A percentile compares a stretch with the other conserved stretches of the same genome.
Conservation (phyloP, 2,113 vertebrate genomes). For the Podarcis cretensis region DNA sequence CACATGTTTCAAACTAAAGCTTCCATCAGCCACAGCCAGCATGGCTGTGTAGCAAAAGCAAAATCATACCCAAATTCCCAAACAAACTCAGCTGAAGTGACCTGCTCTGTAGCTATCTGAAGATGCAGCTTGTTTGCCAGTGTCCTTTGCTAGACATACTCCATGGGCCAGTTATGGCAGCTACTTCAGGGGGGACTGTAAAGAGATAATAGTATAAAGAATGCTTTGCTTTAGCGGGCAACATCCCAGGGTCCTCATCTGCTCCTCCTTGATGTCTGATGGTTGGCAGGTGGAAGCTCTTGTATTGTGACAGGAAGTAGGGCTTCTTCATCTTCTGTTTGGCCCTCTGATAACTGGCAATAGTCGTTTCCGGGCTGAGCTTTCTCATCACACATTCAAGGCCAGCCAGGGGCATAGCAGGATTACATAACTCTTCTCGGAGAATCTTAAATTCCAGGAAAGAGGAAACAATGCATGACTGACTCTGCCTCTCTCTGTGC, state of each 20-base stretch:
- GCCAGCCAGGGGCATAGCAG: background rate
- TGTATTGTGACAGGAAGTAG: background rate
- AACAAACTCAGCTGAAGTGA: background rate
- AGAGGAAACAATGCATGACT: background rate
- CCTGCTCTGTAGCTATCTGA: background rate
- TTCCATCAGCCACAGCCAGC: too few species aligned
- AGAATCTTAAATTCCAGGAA: accelerated
- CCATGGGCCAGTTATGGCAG: background rate
- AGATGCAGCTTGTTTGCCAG: background rate
- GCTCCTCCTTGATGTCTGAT: background rate
- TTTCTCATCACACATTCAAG: background rate
- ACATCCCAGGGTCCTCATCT: background rate
- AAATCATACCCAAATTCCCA: background rate
- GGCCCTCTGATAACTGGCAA: conserved; percentile 1
- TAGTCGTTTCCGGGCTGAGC: background rate
- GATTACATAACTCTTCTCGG: background rate
- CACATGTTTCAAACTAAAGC: too few species aligned
- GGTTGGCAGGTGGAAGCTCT: background rate
- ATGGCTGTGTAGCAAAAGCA: background rate
- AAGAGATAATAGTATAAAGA: background rate
- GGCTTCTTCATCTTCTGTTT: background rate
- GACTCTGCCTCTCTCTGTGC: background rate
- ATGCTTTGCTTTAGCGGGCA: background rate
- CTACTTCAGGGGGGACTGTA: background rate
- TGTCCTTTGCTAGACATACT: background rate